Percentiles rank a stretch among this genome's conserved stretches.
These are phyloP conservation scores for Peromyscus maniculatus DNA, from an alignment of 2,113 vertebrate genomes.

Conservation along the genomic window DNA sequence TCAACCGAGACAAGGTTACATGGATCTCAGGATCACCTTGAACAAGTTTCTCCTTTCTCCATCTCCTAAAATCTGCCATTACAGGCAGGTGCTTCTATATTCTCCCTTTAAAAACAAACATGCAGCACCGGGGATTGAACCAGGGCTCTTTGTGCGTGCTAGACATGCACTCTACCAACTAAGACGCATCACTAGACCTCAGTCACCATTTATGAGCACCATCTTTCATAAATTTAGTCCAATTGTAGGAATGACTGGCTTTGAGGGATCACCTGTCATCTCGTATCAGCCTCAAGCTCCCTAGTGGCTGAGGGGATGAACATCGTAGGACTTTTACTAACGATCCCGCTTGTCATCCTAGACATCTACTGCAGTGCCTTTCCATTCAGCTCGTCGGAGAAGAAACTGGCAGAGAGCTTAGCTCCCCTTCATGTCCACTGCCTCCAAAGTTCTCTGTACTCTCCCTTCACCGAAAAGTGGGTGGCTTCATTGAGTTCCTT, in stretches of 20 bases:
- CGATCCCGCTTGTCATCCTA: not conserved
- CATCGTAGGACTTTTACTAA: not conserved
- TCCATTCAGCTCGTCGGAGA: not conserved
- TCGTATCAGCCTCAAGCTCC: too few species aligned
- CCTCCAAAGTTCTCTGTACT: not conserved
- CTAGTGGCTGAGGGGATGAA: not conserved
- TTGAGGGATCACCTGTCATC: not conserved
- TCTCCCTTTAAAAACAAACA: not conserved
- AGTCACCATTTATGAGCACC: not conserved
- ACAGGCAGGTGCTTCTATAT: not conserved
- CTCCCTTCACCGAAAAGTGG: not conserved
- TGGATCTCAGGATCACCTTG: not conserved
- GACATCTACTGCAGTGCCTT: accelerated
- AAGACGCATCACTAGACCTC: not conserved
- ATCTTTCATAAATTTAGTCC: not conserved
- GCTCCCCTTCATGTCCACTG: not conserved
- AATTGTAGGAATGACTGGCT: not conserved
- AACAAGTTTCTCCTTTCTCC: not conserved
- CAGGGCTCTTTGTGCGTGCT: not conserved
- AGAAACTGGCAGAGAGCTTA: too few species aligned
- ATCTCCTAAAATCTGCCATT: not conserved
- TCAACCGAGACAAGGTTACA: not conserved
- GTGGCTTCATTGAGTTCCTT: not conserved
- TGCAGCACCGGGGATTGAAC: too few species aligned
- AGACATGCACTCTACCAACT: too few species aligned